Conservation (phyloP, 2,888 invertebrate genomes). For the Drosophila mettleri region DNA sequence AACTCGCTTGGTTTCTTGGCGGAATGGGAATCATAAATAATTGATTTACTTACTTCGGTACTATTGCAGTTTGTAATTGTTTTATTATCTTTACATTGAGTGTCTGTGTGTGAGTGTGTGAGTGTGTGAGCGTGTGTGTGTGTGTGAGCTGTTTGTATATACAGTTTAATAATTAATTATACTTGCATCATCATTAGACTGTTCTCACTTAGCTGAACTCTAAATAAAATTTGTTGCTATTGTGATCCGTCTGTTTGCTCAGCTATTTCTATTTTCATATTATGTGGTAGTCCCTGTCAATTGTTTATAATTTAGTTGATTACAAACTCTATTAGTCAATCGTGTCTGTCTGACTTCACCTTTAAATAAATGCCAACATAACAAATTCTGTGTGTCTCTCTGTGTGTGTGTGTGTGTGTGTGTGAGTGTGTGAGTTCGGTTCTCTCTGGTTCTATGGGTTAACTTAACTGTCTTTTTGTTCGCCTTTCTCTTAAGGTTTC, state of each 20-base stretch:
- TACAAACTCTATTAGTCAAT: conserved; percentile 56
- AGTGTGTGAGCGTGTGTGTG: neutral
- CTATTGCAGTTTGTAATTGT: conserved; percentile 62
- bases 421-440: conserved; percentile 29
- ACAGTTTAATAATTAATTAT: conserved; percentile 43
- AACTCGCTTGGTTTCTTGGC: conserved; percentile 39
- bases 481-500: conserved; percentile 25
- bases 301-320: conserved; percentile 73
- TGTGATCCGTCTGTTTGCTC: conserved; percentile 48
- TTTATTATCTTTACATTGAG: conserved; percentile 17
- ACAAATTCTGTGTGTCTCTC: conserved; percentile 61
- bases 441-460: conserved; percentile 40
- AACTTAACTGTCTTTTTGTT: conserved; percentile 45
- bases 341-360: conserved; percentile 16
- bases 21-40: conserved; percentile 64
- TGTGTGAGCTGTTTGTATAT: neutral
- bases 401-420: conserved; percentile 13
- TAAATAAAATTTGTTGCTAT: conserved; percentile 74
- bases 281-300: conserved; percentile 82
- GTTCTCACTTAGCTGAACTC: conserved; percentile 39
- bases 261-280: conserved; percentile 68
- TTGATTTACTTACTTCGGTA: conserved; percentile 76
- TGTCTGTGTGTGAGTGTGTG: neutral
- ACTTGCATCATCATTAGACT: conserved; percentile 39
- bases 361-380: conserved; percentile 68